Percentiles rank a stretch among this genome's conserved stretches.
Evolutionary conservation across 2,797 vertebrate species (phyloP).

Genomic region (Cossypha polioptera): DNA sequence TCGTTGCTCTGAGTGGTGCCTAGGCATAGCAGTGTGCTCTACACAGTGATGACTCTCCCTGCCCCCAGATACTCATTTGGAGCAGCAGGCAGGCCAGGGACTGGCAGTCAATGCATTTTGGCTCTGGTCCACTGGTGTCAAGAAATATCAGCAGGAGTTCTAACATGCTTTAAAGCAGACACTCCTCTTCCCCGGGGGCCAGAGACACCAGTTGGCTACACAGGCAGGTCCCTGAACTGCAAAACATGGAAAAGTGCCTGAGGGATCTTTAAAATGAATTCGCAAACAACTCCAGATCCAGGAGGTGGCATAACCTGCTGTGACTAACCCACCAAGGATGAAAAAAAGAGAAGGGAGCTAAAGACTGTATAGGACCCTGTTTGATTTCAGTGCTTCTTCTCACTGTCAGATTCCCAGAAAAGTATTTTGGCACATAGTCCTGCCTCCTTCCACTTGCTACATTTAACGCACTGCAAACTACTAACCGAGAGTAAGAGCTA

Average conservation of each 20-base stretch:
- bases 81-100: background rate
- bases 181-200: background rate
- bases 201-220: background rate
- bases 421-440: background rate
- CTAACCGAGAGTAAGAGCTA: background rate
- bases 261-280: slow-evolving; percentile 5
- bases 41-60: background rate
- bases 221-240: background rate
- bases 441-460: background rate
- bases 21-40: background rate
- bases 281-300: background rate
- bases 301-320: background rate
- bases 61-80: background rate
- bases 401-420: background rate
- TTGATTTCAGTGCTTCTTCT: background rate
- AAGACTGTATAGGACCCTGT: background rate
- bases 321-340: background rate
- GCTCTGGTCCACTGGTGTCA: background rate
- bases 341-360: background rate
- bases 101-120: background rate
- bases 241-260: background rate
- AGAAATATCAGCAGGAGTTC: slow-evolving; percentile 13
- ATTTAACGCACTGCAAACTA: background rate
- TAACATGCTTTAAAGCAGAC: background rate
- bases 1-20: background rate